Conservation (phyloP, 2,113 vertebrate species). For the Narcine bancroftii region DNA sequence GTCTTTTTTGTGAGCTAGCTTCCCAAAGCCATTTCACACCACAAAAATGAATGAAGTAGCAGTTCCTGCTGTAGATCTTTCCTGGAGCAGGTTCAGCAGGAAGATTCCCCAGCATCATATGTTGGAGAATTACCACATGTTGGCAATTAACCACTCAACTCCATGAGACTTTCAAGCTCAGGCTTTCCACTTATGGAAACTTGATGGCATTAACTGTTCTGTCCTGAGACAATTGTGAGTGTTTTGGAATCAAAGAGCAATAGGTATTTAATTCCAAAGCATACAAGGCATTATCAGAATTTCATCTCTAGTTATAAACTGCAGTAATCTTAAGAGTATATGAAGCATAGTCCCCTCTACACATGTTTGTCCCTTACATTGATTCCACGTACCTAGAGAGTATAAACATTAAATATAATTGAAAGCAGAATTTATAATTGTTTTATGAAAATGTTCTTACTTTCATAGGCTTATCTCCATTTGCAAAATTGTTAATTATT, state of each 20-base stretch:
- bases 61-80: too few species aligned
- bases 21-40: too few species aligned
- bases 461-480: constrained; percentile 90
- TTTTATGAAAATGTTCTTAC: constrained; percentile 54
- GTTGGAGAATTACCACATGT: too few species aligned
- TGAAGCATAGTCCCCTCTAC: neutral
- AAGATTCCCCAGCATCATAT: too few species aligned
- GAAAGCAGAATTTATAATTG: neutral
- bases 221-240: neutral
- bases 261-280: neutral
- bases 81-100: too few species aligned
- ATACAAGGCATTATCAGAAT: neutral
- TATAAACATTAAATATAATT: neutral
- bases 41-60: too few species aligned
- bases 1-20: too few species aligned
- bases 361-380: neutral
- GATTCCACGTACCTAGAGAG: neutral
- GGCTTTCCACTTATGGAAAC: too few species aligned
- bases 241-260: neutral
- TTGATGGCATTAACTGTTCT: too few species aligned
- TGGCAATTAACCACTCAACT: too few species aligned
- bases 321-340: neutral
- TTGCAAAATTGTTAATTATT: constrained; percentile 96
- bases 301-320: neutral
- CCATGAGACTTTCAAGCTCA: too few species aligned